Conservation (phyloP, 1,140 invertebrate species). For the Drosophila virilis region DNA sequence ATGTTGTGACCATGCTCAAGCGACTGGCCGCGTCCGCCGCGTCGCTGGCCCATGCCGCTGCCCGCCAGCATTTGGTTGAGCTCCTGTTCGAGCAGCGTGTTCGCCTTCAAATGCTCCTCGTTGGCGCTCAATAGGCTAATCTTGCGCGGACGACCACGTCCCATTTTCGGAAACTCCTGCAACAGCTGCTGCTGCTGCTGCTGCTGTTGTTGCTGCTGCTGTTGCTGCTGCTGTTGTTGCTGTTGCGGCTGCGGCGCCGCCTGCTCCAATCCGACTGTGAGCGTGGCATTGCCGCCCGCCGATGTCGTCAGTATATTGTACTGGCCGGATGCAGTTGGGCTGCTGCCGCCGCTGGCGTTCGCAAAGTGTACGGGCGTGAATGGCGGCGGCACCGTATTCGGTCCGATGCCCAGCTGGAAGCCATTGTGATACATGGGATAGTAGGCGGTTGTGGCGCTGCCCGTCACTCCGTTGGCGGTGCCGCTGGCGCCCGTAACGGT, state of each 20-base stretch:
- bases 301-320: slow-evolving; percentile 66
- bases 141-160: slow-evolving; percentile 76
- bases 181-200: slow-evolving; percentile 48
- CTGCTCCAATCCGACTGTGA: slow-evolving; percentile 49
- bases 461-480: neutral
- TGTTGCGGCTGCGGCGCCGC: slow-evolving; percentile 29
- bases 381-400: slow-evolving; percentile 78
- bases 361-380: slow-evolving; percentile 81
- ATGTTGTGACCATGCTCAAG: slow-evolving; percentile 51
- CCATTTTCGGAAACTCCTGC: slow-evolving; percentile 71
- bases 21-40: slow-evolving; percentile 35
- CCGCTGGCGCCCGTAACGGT: slow-evolving; percentile 32
- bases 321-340: slow-evolving; percentile 54
- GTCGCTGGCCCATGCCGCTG: slow-evolving; percentile 47
- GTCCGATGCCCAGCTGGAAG: slow-evolving; percentile 79
- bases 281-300: slow-evolving; percentile 54
- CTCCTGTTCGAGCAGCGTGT: slow-evolving; percentile 75
- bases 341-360: slow-evolving; percentile 61
- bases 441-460: slow-evolving; percentile 59
- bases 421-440: slow-evolving; percentile 84
- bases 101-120: slow-evolving; percentile 72
- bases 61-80: slow-evolving; percentile 75
- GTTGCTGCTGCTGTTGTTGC: slow-evolving; percentile 35
- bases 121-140: slow-evolving; percentile 36
- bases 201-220: slow-evolving; percentile 26